phyloP scores from a whole-genome alignment of 1,140 invertebrate species.

The Cylas formicarius region DNA sequence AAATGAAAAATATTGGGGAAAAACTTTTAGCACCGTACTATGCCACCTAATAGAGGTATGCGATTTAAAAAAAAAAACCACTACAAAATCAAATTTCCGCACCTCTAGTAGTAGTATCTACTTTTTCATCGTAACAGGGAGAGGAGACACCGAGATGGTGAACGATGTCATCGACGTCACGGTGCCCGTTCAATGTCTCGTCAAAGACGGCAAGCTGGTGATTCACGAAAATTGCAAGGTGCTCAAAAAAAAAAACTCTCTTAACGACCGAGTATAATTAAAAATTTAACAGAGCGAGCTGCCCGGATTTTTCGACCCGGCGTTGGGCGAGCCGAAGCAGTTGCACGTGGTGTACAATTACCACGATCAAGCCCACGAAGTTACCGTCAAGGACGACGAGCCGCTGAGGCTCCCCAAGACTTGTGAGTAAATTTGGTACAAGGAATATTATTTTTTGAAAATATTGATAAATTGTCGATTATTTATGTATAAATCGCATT shows the following conservation, averaged over 20 bases:
- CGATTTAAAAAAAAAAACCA: too few species aligned
- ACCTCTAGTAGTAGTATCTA: too few species aligned
- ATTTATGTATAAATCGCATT: not conserved
- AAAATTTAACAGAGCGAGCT: conserved; percentile 71
- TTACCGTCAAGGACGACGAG: conserved; percentile 74
- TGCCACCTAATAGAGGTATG: too few species aligned
- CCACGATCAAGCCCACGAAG: conserved; percentile 67
- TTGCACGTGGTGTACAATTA: conserved; percentile 83
- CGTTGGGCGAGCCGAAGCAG: conserved; percentile 86
- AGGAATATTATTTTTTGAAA: not conserved
- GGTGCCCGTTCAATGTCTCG: conserved; percentile 86
- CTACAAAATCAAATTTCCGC: too few species aligned
- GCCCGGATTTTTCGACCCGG: conserved; percentile 95
- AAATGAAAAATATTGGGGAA: too few species aligned
- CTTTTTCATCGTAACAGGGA: conserved; percentile 23
- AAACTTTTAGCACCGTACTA: too few species aligned
- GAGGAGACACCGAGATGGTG: conserved; percentile 35
- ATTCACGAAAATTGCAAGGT: conserved; percentile 85
- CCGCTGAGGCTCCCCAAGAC: conserved; percentile 64
- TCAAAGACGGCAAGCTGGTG: conserved; percentile 82
- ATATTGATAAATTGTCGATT: too few species aligned
- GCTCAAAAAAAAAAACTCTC: conserved; percentile 12
- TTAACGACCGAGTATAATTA: conserved; percentile 5
- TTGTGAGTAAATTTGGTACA: too few species aligned
- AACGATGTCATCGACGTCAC: conserved; percentile 83